Conservation (phyloP, 2,888 invertebrate species). For the Pherbina coryleti region DNA sequence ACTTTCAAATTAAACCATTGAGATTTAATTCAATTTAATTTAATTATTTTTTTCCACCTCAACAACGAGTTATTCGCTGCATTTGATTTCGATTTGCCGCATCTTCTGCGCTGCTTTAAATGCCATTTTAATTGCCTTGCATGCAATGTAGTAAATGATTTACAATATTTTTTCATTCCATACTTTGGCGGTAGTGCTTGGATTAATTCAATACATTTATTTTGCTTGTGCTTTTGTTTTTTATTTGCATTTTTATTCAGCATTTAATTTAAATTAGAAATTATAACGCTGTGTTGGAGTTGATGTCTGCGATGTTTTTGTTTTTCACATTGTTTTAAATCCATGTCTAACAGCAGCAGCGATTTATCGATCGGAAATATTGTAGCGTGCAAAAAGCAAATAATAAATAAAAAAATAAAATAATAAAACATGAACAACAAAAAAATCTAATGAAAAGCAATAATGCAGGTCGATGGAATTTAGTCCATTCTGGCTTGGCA, state of each 20-base stretch:
- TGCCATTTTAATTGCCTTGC: conserved; percentile 17
- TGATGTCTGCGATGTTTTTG: neutral
- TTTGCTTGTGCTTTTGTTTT: neutral
- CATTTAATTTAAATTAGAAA: conserved; percentile 22
- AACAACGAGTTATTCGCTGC: neutral
- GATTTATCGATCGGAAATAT: conserved; percentile 4
- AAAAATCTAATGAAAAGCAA: neutral
- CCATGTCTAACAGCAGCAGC: neutral
- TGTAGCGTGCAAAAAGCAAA: neutral
- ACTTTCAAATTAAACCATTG: conserved; percentile 22
- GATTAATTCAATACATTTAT: neutral
- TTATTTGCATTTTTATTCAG: conserved; percentile 2
- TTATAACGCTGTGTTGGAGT: conserved; percentile 13
- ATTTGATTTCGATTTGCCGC: conserved; percentile 12
- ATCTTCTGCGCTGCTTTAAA: neutral
- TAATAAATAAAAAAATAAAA: neutral
- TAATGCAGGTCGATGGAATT: too few relatives aligned
- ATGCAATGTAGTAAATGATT: conserved; percentile 9
- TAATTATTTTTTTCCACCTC: neutral
- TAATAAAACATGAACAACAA: neutral
- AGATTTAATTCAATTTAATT: neutral
- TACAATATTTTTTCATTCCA: neutral
- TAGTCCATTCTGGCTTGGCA: neutral
- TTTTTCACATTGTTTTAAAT: neutral
- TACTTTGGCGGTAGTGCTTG: neutral